Percentiles rank a stretch among this genome's conserved stretches.
These are phyloP conservation scores for Ophion ventricosus DNA, from an alignment of 2,888 invertebrate species.

Conservation along the genomic window DNA sequence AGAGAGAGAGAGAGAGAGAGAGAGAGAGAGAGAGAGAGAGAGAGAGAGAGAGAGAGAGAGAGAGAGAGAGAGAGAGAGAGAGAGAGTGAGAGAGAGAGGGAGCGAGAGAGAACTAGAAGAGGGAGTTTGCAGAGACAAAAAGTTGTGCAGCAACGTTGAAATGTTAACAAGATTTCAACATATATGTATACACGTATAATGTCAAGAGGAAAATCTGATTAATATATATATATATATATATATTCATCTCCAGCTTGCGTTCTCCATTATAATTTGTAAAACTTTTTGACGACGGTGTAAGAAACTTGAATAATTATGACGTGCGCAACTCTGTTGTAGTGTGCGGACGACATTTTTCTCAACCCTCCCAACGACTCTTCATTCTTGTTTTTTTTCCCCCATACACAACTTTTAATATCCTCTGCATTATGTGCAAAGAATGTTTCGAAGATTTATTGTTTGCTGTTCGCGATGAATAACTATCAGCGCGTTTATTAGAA, in stretches of 20 bases:
- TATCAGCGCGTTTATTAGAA: too few species aligned
- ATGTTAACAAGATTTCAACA: conserved; percentile 46
- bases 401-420: background rate
- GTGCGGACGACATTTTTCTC: conserved; percentile 11
- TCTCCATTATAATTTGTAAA: conserved; percentile 6
- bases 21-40: background rate
- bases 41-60: background rate
- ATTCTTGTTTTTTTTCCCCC: background rate
- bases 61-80: background rate
- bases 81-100: background rate
- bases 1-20: background rate
- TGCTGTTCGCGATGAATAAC: background rate
- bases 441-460: background rate
- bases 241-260: conserved; percentile 1
- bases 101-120: background rate
- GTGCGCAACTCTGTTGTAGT: background rate
- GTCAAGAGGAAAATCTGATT: too few species aligned
- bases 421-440: background rate
- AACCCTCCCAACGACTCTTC: background rate
- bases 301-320: background rate
- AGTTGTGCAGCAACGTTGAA: conserved; percentile 37
- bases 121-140: conserved; percentile 35
- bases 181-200: too few species aligned
- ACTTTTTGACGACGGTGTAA: conserved; percentile 27
- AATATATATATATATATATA: background rate